A percentile compares a stretch with the other conserved stretches of the same genome.
These are phyloP conservation scores for Falcunculus frontatus DNA, from an alignment of 2,113 vertebrate genomes.

Conservation along the genomic window DNA sequence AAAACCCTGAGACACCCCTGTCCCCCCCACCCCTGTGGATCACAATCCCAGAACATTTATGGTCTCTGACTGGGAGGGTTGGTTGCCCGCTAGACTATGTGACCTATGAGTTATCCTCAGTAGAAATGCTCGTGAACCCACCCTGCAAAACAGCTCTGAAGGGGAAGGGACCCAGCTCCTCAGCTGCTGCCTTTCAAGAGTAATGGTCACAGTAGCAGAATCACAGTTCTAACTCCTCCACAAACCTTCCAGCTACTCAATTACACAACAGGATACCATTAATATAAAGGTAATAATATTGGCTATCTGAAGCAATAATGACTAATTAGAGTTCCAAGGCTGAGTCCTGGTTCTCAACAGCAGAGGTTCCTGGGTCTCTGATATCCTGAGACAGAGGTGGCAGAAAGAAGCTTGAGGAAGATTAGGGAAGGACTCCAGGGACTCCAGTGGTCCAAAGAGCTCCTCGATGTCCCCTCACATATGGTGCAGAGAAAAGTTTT, in stretches of 20 bases:
- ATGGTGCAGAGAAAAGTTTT: background rate
- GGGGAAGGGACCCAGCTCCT: background rate
- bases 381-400: background rate
- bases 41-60: accelerated
- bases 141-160: background rate
- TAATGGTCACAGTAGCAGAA: background rate
- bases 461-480: accelerated
- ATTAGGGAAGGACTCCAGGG: background rate
- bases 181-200: background rate
- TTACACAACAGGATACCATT: background rate
- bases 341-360: background rate
- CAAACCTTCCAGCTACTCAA: background rate
- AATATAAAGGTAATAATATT: background rate
- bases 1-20: background rate
- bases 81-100: background rate
- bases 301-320: background rate
- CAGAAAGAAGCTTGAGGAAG: background rate
- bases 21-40: accelerated
- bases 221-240: background rate
- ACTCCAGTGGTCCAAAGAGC: background rate
- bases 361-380: background rate
- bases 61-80: accelerated
- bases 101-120: background rate
- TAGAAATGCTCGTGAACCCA: background rate
- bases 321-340: background rate